These are phyloP conservation scores for Branchipolynoe longqiensis DNA, from an alignment of 2,888 invertebrate species.

Conservation along the genomic window DNA sequence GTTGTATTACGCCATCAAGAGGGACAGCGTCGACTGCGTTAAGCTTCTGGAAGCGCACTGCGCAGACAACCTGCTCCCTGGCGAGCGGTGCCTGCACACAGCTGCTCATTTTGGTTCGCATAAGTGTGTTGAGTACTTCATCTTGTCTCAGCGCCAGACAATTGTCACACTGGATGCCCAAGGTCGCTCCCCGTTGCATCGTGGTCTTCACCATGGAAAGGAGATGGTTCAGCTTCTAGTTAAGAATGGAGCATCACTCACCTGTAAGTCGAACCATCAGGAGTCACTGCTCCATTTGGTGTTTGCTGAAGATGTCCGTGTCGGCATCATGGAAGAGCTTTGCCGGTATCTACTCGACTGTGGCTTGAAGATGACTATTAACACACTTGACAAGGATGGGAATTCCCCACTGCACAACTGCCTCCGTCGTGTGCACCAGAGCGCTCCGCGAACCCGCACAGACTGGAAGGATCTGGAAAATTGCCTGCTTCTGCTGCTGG, in stretches of 20 bases:
- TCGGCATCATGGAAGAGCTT: not conserved
- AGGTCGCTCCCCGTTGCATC: slow-evolving; percentile 24
- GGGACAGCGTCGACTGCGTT: slow-evolving; percentile 39
- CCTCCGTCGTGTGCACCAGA: not conserved
- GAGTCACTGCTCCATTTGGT: slow-evolving; percentile 39
- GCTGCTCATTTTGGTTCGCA: slow-evolving; percentile 8
- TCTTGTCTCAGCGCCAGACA: not conserved
- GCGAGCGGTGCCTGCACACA: slow-evolving; percentile 2
- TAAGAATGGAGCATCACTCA: not conserved
- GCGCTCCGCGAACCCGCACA: not conserved
- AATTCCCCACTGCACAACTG: slow-evolving; percentile 34
- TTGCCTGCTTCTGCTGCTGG: not conserved
- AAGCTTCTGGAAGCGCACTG: not conserved
- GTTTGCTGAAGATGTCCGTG: not conserved
- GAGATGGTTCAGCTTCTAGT: not conserved
- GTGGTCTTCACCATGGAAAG: slow-evolving; percentile 16
- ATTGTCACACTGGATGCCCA: not conserved
- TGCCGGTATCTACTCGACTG: slow-evolving; percentile 41
- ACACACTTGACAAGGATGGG: slow-evolving; percentile 44
- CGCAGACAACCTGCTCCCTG: not conserved
- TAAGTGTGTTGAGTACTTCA: not conserved
- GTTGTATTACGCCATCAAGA: slow-evolving; percentile 25
- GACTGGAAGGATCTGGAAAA: not conserved
- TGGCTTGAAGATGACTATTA: slow-evolving; percentile 53
- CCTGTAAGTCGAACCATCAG: not conserved